These are phyloP conservation scores for Acrossocheilus wenchowensis DNA, from an alignment of 2,797 vertebrate genomes.

Conservation along the genomic window DNA sequence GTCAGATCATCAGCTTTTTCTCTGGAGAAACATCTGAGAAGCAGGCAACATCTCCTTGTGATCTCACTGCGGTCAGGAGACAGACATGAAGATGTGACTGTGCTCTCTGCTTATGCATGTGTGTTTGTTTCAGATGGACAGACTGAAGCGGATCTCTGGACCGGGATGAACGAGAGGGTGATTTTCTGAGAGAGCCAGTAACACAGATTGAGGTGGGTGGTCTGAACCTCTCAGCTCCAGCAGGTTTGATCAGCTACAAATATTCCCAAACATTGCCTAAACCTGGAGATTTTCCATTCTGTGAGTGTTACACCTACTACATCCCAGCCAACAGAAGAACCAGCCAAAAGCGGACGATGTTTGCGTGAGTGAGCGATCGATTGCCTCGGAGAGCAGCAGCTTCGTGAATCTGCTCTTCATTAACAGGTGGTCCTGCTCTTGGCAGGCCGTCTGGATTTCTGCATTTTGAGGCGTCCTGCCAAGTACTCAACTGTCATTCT, in stretches of 20 bases:
- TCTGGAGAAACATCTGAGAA: neutral
- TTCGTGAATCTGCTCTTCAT: slow-evolving; percentile 17
- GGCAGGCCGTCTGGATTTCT: neutral
- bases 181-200: neutral
- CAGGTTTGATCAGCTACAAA: slow-evolving; percentile 17
- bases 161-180: neutral
- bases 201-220: slow-evolving; percentile 1
- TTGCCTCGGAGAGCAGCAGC: neutral
- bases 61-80: neutral
- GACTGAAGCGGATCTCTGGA: neutral
- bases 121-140: neutral
- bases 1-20: too few species aligned
- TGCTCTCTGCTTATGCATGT: neutral
- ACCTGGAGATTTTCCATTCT: slow-evolving; percentile 5
- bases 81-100: neutral
- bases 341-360: neutral
- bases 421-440: slow-evolving; percentile 28
- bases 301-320: neutral
- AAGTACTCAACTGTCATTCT: neutral
- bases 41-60: neutral
- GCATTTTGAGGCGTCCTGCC: neutral
- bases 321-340: slow-evolving; percentile 6
- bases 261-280: slow-evolving; percentile 30
- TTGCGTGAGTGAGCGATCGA: neutral
- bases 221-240: neutral